Base-by-base conservation (phyloP, 2,888 invertebrate genomes). In the Tenthredo scrophulariae region DNA sequence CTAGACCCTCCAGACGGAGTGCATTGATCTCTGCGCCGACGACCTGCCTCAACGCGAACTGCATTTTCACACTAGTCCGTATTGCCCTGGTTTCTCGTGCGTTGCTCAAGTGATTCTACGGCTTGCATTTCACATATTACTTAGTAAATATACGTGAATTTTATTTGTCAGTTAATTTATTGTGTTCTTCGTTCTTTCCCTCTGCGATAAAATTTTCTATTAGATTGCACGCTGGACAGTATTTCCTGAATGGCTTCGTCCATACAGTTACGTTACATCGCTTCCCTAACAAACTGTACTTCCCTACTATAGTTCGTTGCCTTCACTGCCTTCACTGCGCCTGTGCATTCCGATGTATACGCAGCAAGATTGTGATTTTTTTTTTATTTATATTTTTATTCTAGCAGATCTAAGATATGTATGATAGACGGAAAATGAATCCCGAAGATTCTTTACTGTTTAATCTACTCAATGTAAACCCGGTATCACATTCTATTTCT, bases 31-130 rank as follows among this genome's bases (percentile, higher is more conserved):
- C 89, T 87, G 87, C 86, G 89, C 89, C 89, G 86, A 83, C 86
- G 91, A 91, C 91, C 92, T 92, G 90, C 91, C 91, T 91, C 91
- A 92, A 91, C 88, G 88, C 90, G 88, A 90, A 90, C 90, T 91
- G 90, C 90, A 91, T 90, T 90, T 87, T 88, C 87, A 84, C 83
- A 67, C 62, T 54, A 37, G 74, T 62, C 62, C 26, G 33, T 46
- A 77, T 46, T 40, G 77, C 77, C 29, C 77, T 50, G 77, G 37
- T 80, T 75, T 75, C 80, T 54, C 80, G 5, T 40, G n/a, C 18
- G 70, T 70, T 84, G 46, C 18, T 46, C 40, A 22, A 50, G 43
- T 33, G n/a, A 84, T 67, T 65, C 40, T 37, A 22, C 62, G 54
- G n/a, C 43, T 77, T n/a, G 29, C 18, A 54, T 50, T 77, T 54